These are phyloP conservation scores for roundworm (Caenorhabditis elegans) DNA, from an alignment of 1,140 invertebrate genomes.

Conservation along the genomic window WBcel235 BX284603.4:11824001-11824500, in stretches of 20 bases:
- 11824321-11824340: slow-evolving; percentile 25
- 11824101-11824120: slow-evolving; percentile 22
- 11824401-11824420: slow-evolving; percentile 29
- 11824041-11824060: slow-evolving; percentile 34
- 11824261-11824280: slow-evolving; percentile 34
- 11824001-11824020: slow-evolving; percentile 14
- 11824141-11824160: slow-evolving; percentile 37
- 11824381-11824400: neutral
- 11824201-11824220: slow-evolving; percentile 38
- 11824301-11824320: slow-evolving; percentile 24
- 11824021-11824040: neutral
- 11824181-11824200: neutral
- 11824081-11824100: slow-evolving; percentile 20
- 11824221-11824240: slow-evolving; percentile 32
- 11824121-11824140: slow-evolving; percentile 26
- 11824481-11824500: neutral
- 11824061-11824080: slow-evolving; percentile 39
- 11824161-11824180: neutral
- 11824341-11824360: slow-evolving; percentile 3
- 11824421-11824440: slow-evolving; percentile 12
- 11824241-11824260: slow-evolving; percentile 27
- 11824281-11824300: slow-evolving; percentile 34
- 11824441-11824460: too few relatives aligned
- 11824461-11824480: neutral
- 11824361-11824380: slow-evolving; percentile 8